Evolutionary conservation across 2,113 vertebrate genomes (phyloP), one percentile per base, ranked within the genome.

Genomic region (Callionymus lyra): DNA sequence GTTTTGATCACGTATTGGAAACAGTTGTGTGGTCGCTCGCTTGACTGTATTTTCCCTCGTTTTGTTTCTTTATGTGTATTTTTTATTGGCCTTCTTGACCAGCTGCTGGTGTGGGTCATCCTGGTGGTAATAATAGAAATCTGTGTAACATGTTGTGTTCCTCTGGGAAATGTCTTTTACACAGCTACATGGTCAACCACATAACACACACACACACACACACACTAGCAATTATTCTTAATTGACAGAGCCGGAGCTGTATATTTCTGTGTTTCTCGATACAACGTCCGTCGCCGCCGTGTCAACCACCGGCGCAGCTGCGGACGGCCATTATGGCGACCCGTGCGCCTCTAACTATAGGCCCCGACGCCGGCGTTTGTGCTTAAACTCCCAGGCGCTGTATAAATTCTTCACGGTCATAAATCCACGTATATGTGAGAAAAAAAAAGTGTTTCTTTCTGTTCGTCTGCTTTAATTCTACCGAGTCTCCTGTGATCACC

Each of bases 361-460:
- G 47, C 71, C 47, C 10, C 27, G 38, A n/a, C 59, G 58, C 32
- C 15, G 5, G 45, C 55, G 60, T 75, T 75, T 74, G 60, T 65
- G 56, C 65, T 49, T n/a, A 50, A 48, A 63, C 47, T 65, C 59
- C 50, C 57, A 47, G 58, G 64, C 69, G 65, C 54, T 75, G 57
- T 45, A 63, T 69, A 65, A 64, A 65, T 57, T 51, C 64, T 81
- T 80, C 80, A 79, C 59, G 65, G 63, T 43, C 72, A 66, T 65
- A 70, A 64, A 76, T 75, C 70, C 70, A 72, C 60, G 70, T 79
- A 47, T 57, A 72, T 70, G 75, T 62, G 61, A 77, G 76, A 45
- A 44, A 27, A 60, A n/a, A n/a, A n/a, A n/a, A n/a, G n/a, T n/a
- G n/a, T n/a, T n/a, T n/a, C n/a, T n/a, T n/a, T n/a, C 68, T 51